phyloP scores from a whole-genome alignment of 2,113 vertebrate genomes.

The Upupa epops region DNA sequence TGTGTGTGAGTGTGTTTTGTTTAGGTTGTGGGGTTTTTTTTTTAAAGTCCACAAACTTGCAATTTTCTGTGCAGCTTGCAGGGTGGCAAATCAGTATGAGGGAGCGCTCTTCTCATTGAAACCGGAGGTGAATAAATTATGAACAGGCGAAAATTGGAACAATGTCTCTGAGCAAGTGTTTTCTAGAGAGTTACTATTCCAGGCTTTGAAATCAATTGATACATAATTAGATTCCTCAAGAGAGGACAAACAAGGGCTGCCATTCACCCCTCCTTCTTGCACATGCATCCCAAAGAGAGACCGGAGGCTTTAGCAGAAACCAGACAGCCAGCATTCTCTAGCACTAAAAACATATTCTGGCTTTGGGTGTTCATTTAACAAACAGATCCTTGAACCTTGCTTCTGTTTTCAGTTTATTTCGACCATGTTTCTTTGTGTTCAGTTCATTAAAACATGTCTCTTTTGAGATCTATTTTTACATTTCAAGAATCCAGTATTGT shows the following conservation, averaged over 20 bases:
- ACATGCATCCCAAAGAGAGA: constrained; percentile 71
- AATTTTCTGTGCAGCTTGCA: neutral
- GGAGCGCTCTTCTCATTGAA: constrained; percentile 16
- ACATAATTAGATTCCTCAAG: constrained; percentile 76
- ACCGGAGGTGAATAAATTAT: constrained; percentile 68
- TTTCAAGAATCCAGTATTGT: constrained; percentile 74
- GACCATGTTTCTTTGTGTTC: constrained; percentile 69
- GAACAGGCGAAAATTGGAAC: constrained; percentile 55
- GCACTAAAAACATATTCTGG: constrained; percentile 77
- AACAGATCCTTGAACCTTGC: constrained; percentile 77
- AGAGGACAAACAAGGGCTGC: constrained; percentile 73
- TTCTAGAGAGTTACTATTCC: constrained; percentile 72
- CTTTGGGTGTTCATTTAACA: constrained; percentile 77
- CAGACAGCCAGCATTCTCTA: constrained; percentile 75
- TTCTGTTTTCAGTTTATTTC: constrained; percentile 75
- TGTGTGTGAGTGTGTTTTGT: neutral
- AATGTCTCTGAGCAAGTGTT: constrained; percentile 63
- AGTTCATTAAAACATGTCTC: constrained; percentile 75
- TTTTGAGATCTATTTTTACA: constrained; percentile 74
- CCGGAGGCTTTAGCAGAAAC: constrained; percentile 67
- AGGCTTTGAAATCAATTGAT: constrained; percentile 75
- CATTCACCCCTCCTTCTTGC: constrained; percentile 72
- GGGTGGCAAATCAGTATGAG: neutral
- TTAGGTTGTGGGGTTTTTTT: neutral
- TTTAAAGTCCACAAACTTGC: neutral